Conservation (phyloP, 2,888 invertebrate genomes). For the Platerodrilus igneus region DNA sequence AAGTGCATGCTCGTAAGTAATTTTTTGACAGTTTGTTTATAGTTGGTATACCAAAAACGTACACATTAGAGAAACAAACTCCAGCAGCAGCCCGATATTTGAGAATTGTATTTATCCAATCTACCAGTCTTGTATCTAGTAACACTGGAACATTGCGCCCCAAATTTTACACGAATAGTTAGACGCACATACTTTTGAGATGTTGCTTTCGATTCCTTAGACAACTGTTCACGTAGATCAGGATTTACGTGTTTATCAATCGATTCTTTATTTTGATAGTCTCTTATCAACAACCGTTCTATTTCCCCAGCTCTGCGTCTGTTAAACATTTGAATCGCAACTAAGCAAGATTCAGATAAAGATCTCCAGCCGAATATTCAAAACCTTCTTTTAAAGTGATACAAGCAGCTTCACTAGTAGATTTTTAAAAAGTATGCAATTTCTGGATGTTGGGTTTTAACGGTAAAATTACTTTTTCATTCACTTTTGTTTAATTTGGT, state of each 20-base stretch:
- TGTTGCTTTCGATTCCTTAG: constrained; percentile 1
- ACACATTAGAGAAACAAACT: constrained; percentile 13
- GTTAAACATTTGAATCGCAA: constrained; percentile 23
- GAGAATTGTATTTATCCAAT: constrained; percentile 17
- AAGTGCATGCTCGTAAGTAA: constrained; percentile 28
- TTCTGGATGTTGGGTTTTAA: constrained; percentile 13
- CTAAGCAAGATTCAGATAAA: constrained; percentile 15
- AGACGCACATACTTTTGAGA: constrained; percentile 13
- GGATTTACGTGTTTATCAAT: constrained; percentile 10
- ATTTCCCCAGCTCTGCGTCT: constrained; percentile 23
- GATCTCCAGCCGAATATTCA: constrained; percentile 12
- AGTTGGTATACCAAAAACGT: constrained; percentile 8
- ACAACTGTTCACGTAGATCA: constrained; percentile 6
- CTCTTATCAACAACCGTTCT: constrained; percentile 13
- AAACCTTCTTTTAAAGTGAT: constrained; percentile 9
- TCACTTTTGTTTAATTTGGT: constrained; percentile 10
- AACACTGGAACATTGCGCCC: constrained; percentile 6
- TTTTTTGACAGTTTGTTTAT: not conserved
- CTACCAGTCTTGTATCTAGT: constrained; percentile 5
- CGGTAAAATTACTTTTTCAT: constrained; percentile 15
- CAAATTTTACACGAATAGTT: constrained; percentile 16
- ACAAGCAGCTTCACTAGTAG: constrained; percentile 5
- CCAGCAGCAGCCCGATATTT: constrained; percentile 14
- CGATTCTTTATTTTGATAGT: constrained; percentile 13
- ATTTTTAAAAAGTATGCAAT: constrained; percentile 13